phyloP scores from a whole-genome alignment of 2,888 invertebrate species.

The Apamea epomidion region DNA sequence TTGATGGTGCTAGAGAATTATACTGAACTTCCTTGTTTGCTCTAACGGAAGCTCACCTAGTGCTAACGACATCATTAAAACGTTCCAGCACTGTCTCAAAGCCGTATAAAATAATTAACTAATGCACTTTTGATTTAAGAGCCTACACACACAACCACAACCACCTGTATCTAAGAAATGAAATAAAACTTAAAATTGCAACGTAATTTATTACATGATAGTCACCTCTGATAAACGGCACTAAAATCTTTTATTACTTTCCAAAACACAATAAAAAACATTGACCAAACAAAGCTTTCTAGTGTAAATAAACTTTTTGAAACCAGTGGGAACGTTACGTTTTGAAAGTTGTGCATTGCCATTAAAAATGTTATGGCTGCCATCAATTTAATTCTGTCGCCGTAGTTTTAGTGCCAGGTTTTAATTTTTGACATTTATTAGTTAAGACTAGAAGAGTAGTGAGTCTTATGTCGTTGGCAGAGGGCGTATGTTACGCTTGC shows the following conservation, averaged over 20 bases:
- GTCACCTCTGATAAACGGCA: constrained; percentile 73
- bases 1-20: neutral
- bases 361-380: constrained; percentile 85
- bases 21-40: neutral
- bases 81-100: constrained; percentile 17
- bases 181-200: constrained; percentile 70
- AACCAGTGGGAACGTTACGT: constrained; percentile 80
- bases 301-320: constrained; percentile 81
- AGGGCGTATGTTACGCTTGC: constrained; percentile 17
- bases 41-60: constrained; percentile 25
- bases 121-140: constrained; percentile 62
- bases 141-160: constrained; percentile 9
- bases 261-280: constrained; percentile 82
- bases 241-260: constrained; percentile 79
- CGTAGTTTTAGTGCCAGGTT: constrained; percentile 80
- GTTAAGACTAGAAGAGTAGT: constrained; percentile 46
- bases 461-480: constrained; percentile 31
- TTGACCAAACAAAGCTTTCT: constrained; percentile 81
- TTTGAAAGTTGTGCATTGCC: constrained; percentile 77
- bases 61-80: constrained; percentile 50
- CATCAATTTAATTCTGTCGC: constrained; percentile 86
- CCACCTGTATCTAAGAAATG: constrained; percentile 60
- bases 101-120: constrained; percentile 55
- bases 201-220: constrained; percentile 73
- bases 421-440: constrained; percentile 86